Conservation (phyloP, 2,888 invertebrate species). For the Melipona bicolor region DNA sequence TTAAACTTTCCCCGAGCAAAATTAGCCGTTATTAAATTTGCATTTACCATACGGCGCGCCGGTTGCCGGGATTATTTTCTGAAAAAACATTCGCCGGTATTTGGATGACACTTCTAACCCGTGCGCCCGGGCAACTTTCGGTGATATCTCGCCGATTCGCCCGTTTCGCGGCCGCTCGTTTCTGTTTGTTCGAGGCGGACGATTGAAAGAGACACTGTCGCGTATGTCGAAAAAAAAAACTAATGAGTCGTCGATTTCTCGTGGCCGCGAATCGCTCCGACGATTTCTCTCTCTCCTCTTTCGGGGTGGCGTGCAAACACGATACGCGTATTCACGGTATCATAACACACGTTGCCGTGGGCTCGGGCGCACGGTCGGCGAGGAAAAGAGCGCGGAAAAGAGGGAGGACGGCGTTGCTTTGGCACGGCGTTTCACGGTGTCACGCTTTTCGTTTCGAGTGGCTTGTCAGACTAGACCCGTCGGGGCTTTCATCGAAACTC, state of each 20-base stretch:
- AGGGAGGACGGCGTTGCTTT: constrained; percentile 36
- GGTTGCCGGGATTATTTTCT: constrained; percentile 39
- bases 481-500: constrained; percentile 68
- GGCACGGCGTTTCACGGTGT: constrained; percentile 54
- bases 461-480: constrained; percentile 59
- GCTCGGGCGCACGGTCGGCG: neutral
- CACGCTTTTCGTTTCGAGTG: constrained; percentile 65
- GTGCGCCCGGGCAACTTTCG: constrained; percentile 12
- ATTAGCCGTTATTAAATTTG: constrained; percentile 40
- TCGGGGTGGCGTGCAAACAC: constrained; percentile 55
- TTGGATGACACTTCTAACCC: constrained; percentile 13
- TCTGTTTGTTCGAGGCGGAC: constrained; percentile 37
- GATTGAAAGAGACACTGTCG: constrained; percentile 31
- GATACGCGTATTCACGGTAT: constrained; percentile 56
- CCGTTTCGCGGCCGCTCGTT: neutral
- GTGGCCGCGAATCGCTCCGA: constrained; percentile 33
- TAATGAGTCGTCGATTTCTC: constrained; percentile 64
- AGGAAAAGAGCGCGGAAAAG: constrained; percentile 26
- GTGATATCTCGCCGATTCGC: constrained; percentile 21
- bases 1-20: neutral
- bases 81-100: constrained; percentile 32
- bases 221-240: neutral
- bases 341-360: constrained; percentile 60
- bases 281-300: constrained; percentile 53
- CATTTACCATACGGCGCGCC: constrained; percentile 9